phyloP scores from a whole-genome alignment of 2,113 vertebrate species.

The Corythornis vintsioides region DNA sequence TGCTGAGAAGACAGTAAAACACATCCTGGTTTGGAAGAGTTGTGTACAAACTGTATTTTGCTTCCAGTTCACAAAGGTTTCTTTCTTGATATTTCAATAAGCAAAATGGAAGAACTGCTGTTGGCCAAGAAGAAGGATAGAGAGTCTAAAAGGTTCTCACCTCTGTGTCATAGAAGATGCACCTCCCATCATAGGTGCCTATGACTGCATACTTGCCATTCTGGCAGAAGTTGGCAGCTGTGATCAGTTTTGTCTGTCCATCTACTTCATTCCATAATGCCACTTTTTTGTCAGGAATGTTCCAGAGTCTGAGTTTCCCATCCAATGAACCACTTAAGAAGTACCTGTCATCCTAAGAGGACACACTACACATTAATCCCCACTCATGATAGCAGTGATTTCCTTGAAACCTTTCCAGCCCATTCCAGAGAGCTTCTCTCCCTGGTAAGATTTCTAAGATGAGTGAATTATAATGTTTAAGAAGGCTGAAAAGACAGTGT shows the following conservation, averaged over 20 bases:
- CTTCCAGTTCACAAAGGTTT: neutral
- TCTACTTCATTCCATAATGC: constrained; percentile 99
- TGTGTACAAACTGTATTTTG: neutral
- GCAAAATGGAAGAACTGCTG: neutral
- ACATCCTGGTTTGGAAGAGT: neutral
- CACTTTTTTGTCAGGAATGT: constrained; percentile 99
- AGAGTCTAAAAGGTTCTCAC: constrained; percentile 59
- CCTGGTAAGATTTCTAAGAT: neutral
- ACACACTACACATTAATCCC: neutral
- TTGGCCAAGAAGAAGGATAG: neutral
- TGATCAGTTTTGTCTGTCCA: constrained; percentile 96
- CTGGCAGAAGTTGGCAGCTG: constrained; percentile 99
- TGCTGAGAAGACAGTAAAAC: constrained; percentile 78
- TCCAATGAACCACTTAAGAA: constrained; percentile 97
- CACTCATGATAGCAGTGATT: fast-evolving
- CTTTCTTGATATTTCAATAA: neutral
- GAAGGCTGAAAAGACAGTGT: neutral
- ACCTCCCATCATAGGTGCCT: constrained; percentile 95
- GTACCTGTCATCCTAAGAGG: constrained; percentile 92
- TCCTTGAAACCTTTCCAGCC: neutral
- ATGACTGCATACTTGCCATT: constrained; percentile 98
- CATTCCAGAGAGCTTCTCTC: neutral
- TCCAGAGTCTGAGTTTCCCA: constrained; percentile 97
- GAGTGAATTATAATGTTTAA: neutral
- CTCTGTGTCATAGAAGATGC: constrained; percentile 99